A percentile compares a stretch with the other conserved stretches of the same genome.
Conservation (phyloP, 1,140 invertebrate species). For the Drosophila sproati region DNA sequence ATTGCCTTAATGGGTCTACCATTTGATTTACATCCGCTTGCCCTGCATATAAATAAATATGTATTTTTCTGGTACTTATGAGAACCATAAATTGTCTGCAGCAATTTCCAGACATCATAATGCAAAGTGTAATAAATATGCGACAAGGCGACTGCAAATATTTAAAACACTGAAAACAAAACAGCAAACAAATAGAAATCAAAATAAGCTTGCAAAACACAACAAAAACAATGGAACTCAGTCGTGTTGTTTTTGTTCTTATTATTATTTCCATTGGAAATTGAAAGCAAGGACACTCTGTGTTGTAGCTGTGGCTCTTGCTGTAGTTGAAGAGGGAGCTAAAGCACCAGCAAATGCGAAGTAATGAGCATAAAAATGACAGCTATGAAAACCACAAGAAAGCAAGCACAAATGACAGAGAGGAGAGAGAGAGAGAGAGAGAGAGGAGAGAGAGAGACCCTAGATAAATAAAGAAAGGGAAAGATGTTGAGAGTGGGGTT, state of each 20-base stretch:
- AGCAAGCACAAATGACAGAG: not conserved
- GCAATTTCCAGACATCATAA: conserved; percentile 72
- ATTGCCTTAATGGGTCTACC: conserved; percentile 41
- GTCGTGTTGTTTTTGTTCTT: conserved; percentile 24
- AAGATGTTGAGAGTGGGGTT: not conserved
- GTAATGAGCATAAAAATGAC: conserved; percentile 78
- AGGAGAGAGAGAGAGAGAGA: not conserved
- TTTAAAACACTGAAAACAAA: conserved; percentile 21
- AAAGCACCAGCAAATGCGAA: conserved; percentile 60
- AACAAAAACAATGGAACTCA: conserved; percentile 10
- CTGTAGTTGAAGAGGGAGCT: not conserved
- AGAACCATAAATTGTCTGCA: conserved; percentile 71
- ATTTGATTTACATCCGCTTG: conserved; percentile 17
- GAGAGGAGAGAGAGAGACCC: not conserved
- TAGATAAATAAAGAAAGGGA: not conserved
- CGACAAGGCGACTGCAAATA: conserved; percentile 46
- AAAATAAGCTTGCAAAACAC: conserved; percentile 58
- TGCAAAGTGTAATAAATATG: conserved; percentile 75
- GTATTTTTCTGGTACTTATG: conserved; percentile 20
- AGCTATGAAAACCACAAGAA: conserved; percentile 41
- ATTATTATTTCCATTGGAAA: conserved; percentile 39
- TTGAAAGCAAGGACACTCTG: conserved; percentile 9
- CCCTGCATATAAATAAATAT: not conserved
- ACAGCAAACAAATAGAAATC: conserved; percentile 61
- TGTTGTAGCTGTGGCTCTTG: too few species aligned